phyloP scores from a whole-genome alignment of 2,888 invertebrate species.

The Yponomeuta malinellus region DNA sequence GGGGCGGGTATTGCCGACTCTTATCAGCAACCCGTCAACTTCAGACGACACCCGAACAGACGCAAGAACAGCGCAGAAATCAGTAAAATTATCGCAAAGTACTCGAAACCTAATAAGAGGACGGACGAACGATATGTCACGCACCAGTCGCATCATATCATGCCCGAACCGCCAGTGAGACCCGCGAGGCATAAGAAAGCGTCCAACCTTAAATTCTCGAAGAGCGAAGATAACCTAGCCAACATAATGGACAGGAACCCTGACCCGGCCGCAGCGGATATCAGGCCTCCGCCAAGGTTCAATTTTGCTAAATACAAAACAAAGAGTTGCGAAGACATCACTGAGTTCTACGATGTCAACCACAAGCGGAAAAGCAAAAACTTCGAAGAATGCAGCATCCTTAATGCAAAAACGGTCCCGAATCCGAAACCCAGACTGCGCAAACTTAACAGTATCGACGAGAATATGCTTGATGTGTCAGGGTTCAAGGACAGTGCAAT shows the following conservation, averaged over 20 bases:
- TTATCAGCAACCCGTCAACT: constrained; percentile 72
- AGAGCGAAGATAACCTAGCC: constrained; percentile 63
- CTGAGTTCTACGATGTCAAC: constrained; percentile 56
- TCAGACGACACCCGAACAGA: constrained; percentile 67
- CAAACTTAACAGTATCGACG: constrained; percentile 46
- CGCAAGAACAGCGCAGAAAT: constrained; percentile 72
- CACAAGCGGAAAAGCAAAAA: constrained; percentile 53
- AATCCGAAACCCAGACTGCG: constrained; percentile 30
- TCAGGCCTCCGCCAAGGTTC: constrained; percentile 32
- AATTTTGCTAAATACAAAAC: constrained; percentile 52
- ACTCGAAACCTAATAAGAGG: constrained; percentile 62
- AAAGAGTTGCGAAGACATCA: constrained; percentile 63
- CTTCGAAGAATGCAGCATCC: constrained; percentile 61
- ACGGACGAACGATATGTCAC: constrained; percentile 47
- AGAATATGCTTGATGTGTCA: constrained; percentile 40
- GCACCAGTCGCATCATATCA: constrained; percentile 24
- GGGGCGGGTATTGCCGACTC: constrained; percentile 60
- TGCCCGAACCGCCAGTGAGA: constrained; percentile 39
- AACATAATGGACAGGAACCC: constrained; percentile 49
- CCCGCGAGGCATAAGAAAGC: constrained; percentile 49
- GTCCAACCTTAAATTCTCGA: constrained; percentile 46
- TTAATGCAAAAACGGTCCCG: constrained; percentile 45
- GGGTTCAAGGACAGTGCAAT: constrained; percentile 52
- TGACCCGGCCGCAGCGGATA: constrained; percentile 35
- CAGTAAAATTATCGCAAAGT: constrained; percentile 73